These are phyloP conservation scores for Madoqua kirkii DNA, from an alignment of 2,113 vertebrate species.

Conservation along the genomic window DNA sequence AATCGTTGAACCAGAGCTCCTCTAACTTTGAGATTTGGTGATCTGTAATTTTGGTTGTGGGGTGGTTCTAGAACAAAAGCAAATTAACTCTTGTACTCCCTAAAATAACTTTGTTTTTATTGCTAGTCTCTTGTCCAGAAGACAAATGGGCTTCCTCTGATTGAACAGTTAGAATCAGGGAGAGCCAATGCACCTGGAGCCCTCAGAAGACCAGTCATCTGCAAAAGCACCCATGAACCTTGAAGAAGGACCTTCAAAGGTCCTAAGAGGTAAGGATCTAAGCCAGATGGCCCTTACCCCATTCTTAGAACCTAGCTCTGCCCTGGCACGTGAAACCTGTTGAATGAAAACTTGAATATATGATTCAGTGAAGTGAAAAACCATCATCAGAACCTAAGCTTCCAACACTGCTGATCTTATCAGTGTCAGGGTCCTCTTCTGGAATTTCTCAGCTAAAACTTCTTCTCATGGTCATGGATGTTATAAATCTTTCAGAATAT, in stretches of 20 bases:
- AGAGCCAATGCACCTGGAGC: accelerated
- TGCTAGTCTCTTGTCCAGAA: neutral
- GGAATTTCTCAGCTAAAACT: constrained; percentile 36
- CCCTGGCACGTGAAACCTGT: neutral
- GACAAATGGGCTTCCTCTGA: neutral
- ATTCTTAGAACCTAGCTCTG: neutral
- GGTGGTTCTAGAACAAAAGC: neutral
- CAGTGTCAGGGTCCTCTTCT: neutral
- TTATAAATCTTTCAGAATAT: neutral
- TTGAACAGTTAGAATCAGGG: neutral
- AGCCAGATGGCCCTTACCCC: neutral
- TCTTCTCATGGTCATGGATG: neutral
- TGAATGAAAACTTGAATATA: neutral
- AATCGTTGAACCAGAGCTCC: neutral
- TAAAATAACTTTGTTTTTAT: neutral
- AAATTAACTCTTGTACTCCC: neutral
- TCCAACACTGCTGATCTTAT: neutral
- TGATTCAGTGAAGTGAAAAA: neutral
- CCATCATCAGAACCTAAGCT: neutral
- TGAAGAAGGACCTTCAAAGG: neutral
- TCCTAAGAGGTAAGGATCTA: neutral
- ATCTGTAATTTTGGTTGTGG: neutral
- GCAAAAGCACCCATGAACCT: neutral
- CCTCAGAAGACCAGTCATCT: neutral
- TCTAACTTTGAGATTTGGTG: neutral